Base-by-base conservation (phyloP, 2,113 vertebrate species). In the Gila orcuttii region DNA sequence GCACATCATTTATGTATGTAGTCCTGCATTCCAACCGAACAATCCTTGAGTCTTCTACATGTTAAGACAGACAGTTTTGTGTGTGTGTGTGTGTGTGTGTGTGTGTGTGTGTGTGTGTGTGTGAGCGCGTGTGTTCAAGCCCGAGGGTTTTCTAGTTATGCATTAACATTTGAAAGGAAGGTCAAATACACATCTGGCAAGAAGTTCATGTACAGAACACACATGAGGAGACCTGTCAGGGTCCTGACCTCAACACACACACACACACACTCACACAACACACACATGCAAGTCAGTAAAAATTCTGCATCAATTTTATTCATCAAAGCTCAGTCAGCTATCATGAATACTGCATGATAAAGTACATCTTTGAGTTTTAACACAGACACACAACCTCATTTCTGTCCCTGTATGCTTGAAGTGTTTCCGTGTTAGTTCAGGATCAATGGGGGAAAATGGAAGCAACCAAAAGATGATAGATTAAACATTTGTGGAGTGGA, bases 111-210 rank as follows among this genome's bases (percentile, higher is more conserved):
- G 47, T 55, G 57, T 66, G 42, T 39, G 42, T 62, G 47, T 55
- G 57, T 66, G n/a, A n/a, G n/a, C n/a, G 42, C 52, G 42, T 62
- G 47, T 55, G 57, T 66, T 28, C 69, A 66, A 82, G 74, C 52
- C 42, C n/a, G 47, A 45, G 82, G 75, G 75, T 84, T 87, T 71
- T 89, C 50, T 57, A 39, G 55, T 85, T 52, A 81, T 85, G 57
- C 66, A 89, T 90, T 90, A 89, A 52, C 85, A 91, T 89, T 89
- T 90, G 23, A 89, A 86, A 91, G 84, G 68, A 87, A 89, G 85
- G 88, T 90, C 88, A 83, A 75, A 76, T 62, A 23, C 47, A 76
- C 82, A 86, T 83, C 90, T 87, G 89, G 66, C 83, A 79, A 57
- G 33, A 76, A 79, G 57, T 31, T 79, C 79, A 87, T 69, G 25